Evolutionary conservation across 2,797 vertebrate genomes (phyloP).

Genomic region (Odontamblyopus rebecca): DNA sequence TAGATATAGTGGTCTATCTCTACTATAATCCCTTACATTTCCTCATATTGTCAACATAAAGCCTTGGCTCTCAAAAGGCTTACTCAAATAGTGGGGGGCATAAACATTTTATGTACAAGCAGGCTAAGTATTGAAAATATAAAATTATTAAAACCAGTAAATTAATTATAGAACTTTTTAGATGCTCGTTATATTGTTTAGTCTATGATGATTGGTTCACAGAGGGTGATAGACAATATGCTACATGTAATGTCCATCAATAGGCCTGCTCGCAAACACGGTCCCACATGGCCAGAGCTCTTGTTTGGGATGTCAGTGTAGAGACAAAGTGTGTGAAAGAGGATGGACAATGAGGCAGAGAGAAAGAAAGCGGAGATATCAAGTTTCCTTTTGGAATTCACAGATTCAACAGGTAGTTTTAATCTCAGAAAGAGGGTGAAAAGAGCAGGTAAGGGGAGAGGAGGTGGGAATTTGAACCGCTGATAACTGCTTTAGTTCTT

Average conservation of each 20-base stretch:
- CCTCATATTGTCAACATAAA: not conserved
- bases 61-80: too few relatives aligned
- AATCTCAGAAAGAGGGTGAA: conserved; percentile 67
- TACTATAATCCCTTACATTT: not conserved
- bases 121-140: too few relatives aligned
- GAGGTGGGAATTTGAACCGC: conserved; percentile 59
- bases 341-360: conserved; percentile 20
- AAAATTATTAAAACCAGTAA: too few relatives aligned
- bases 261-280: too few relatives aligned
- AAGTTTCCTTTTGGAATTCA: conserved; percentile 65
- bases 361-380: conserved; percentile 55
- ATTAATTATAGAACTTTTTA: too few relatives aligned
- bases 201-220: too few relatives aligned
- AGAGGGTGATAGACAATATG: too few relatives aligned
- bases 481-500: conserved; percentile 56
- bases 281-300: not conserved
- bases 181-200: too few relatives aligned
- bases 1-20: too few relatives aligned
- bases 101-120: too few relatives aligned
- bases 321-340: conserved; percentile 22
- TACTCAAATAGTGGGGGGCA: too few relatives aligned
- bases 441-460: conserved; percentile 59
- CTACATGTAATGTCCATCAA: too few relatives aligned
- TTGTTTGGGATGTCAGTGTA: conserved; percentile 60
- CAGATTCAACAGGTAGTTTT: conserved; percentile 62